These are phyloP conservation scores for Erebia palarica DNA, from an alignment of 2,888 invertebrate species.

Conservation along the genomic window DNA sequence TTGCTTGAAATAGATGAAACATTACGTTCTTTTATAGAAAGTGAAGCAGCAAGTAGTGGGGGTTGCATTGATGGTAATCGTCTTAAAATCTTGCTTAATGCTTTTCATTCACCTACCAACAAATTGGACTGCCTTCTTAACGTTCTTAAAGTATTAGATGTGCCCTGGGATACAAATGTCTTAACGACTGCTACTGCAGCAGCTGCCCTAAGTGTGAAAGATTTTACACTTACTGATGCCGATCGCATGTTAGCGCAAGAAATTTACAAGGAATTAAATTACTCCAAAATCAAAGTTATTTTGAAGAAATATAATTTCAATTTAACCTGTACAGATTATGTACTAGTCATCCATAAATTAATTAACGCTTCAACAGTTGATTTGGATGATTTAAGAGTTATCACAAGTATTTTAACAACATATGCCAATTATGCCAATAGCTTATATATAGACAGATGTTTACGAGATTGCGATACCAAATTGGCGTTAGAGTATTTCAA, in stretches of 20 bases:
- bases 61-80: slow-evolving; percentile 69
- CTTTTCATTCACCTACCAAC: slow-evolving; percentile 62
- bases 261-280: slow-evolving; percentile 71
- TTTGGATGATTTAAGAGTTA: slow-evolving; percentile 64
- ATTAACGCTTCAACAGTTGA: slow-evolving; percentile 57
- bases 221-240: slow-evolving; percentile 65
- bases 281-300: slow-evolving; percentile 72
- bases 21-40: slow-evolving; percentile 67
- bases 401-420: slow-evolving; percentile 60
- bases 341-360: slow-evolving; percentile 67
- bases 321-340: slow-evolving; percentile 66
- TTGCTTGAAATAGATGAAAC: slow-evolving; percentile 72
- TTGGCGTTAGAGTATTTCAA: slow-evolving; percentile 65
- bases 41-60: slow-evolving; percentile 68
- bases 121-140: slow-evolving; percentile 70
- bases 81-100: slow-evolving; percentile 63
- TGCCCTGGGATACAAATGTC: slow-evolving; percentile 68
- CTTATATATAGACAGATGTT: slow-evolving; percentile 68
- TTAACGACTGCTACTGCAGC: slow-evolving; percentile 61
- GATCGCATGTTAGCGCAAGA: slow-evolving; percentile 65
- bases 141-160: slow-evolving; percentile 72
- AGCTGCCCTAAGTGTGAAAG: slow-evolving; percentile 61
- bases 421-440: slow-evolving; percentile 62
- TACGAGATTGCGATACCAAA: slow-evolving; percentile 66
- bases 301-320: slow-evolving; percentile 76